These are phyloP conservation scores for Stercorarius parasiticus DNA, from an alignment of 2,113 vertebrate genomes.

Conservation along the genomic window DNA sequence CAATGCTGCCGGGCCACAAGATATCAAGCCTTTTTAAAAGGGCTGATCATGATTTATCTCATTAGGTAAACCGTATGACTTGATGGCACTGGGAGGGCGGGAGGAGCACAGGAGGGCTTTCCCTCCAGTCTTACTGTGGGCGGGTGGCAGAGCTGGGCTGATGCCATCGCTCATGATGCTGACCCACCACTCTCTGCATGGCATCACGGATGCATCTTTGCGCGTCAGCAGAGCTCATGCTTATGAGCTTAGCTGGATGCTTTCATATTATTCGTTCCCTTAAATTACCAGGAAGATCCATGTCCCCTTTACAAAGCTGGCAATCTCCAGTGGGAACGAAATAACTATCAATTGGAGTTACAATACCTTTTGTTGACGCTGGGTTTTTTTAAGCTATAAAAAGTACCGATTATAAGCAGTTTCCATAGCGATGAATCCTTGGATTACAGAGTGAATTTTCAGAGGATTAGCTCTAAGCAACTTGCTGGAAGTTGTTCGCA, in stretches of 20 bases:
- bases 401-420: constrained; percentile 71
- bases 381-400: constrained; percentile 48
- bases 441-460: constrained; percentile 63
- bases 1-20: neutral
- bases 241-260: neutral
- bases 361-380: constrained; percentile 41
- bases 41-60: neutral
- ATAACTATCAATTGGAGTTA: neutral
- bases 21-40: neutral
- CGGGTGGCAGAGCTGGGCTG: neutral
- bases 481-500: neutral
- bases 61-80: neutral
- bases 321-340: neutral
- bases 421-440: constrained; percentile 70
- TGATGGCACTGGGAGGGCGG: neutral
- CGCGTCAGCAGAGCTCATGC: neutral
- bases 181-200: rapidly evolving
- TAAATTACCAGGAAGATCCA: neutral
- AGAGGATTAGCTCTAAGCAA: constrained; percentile 68
- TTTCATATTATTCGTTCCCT: neutral
- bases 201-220: neutral
- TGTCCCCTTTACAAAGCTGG: neutral
- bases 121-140: neutral
- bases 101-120: neutral
- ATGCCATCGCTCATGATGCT: neutral